A percentile compares a stretch with the other conserved stretches of the same genome.
These are phyloP conservation scores for Gastracanthus pulcherrimus DNA, from an alignment of 2,888 invertebrate species.

Conservation along the genomic window DNA sequence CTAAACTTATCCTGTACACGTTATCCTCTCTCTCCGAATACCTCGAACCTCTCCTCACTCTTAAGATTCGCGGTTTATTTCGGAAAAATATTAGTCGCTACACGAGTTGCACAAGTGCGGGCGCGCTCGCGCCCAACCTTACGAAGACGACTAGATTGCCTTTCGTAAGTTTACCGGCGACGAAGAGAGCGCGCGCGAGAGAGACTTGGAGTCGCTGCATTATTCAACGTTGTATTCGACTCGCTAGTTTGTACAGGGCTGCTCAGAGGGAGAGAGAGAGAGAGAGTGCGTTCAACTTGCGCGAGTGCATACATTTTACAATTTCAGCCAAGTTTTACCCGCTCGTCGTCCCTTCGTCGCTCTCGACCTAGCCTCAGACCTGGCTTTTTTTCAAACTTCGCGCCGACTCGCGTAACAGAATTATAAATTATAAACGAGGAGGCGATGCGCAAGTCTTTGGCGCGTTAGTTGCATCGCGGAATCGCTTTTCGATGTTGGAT, in stretches of 20 bases:
- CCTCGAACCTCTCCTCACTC: neutral
- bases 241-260: conserved; percentile 59
- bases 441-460: no score
- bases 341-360: neutral
- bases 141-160: conserved; percentile 7
- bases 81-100: neutral
- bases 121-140: no score
- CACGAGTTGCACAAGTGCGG: conserved; percentile 24
- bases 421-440: no score
- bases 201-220: conserved; percentile 66
- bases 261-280: no score
- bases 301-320: conserved; percentile 59
- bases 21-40: no score
- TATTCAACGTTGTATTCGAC: conserved; percentile 70
- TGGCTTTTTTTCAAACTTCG: neutral
- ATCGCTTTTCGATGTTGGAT: no score
- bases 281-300: conserved; percentile 53
- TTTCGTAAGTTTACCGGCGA: conserved; percentile 13
- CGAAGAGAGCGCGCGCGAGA: no score
- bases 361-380: no score
- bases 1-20: no score
- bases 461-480: no score
- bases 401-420: no score
- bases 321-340: conserved; percentile 7
- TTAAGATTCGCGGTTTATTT: neutral